Conservation (phyloP, 2,888 invertebrate genomes). For the Aelia acuminata region DNA sequence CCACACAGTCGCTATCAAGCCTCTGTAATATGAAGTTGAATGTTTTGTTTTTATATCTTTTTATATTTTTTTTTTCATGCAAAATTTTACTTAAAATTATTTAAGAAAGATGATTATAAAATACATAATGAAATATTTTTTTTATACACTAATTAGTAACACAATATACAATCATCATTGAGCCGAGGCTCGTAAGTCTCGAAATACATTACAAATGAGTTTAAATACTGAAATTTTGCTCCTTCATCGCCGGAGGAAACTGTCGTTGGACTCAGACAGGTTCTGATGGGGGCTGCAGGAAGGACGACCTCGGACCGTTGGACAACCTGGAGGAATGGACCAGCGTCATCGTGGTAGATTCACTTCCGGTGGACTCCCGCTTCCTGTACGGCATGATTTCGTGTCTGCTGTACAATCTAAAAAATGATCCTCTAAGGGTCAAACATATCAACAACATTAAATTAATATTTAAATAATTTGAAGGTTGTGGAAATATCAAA, state of each 20-base stretch:
- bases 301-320: slow-evolving; percentile 63
- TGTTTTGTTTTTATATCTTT: too few relatives aligned
- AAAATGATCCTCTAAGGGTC: slow-evolving; percentile 32
- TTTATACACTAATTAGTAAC: neutral
- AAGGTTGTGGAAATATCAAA: too few relatives aligned
- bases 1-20: too few relatives aligned
- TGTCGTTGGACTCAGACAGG: slow-evolving; percentile 7
- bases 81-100: neutral
- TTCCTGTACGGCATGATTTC: slow-evolving; percentile 63
- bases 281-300: slow-evolving; percentile 62
- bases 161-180: neutral
- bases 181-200: neutral
- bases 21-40: too few relatives aligned
- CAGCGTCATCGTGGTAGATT: slow-evolving; percentile 66
- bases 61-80: too few relatives aligned
- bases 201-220: neutral
- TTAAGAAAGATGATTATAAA: neutral
- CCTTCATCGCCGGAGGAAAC: neutral
- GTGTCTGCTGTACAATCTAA: slow-evolving; percentile 64
- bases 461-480: too few relatives aligned
- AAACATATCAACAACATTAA: too few relatives aligned
- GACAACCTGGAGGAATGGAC: slow-evolving; percentile 64
- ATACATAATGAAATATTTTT: neutral
- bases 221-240: neutral
- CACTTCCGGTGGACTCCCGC: slow-evolving; percentile 66